Evolutionary conservation across 2,888 invertebrate species (phyloP).

Genomic region (Byasa hedistus): DNA sequence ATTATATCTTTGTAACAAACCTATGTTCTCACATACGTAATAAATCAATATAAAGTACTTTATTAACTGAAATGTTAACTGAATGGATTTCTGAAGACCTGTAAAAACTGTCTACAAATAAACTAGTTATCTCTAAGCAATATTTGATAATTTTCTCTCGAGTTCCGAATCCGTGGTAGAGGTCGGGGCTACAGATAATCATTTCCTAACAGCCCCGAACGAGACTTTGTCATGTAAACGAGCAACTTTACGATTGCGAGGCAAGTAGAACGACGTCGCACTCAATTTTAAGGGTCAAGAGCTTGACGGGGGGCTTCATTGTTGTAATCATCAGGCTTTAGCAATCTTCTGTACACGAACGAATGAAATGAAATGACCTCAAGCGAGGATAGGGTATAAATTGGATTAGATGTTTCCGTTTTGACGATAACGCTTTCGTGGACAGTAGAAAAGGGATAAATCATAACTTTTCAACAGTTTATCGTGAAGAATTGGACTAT

Average conservation of each 20-base stretch:
- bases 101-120: too few relatives aligned
- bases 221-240: conserved; percentile 70
- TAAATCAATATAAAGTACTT: too few relatives aligned
- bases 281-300: conserved; percentile 42
- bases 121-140: too few relatives aligned
- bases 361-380: conserved; percentile 22
- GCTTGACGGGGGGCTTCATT: conserved; percentile 35
- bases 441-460: too few relatives aligned
- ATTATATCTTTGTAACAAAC: too few relatives aligned
- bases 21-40: too few relatives aligned
- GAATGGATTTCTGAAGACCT: too few relatives aligned
- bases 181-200: conserved; percentile 48
- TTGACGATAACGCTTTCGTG: background rate
- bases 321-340: conserved; percentile 39
- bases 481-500: too few relatives aligned
- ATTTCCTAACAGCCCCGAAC: conserved; percentile 51
- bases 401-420: conserved; percentile 11
- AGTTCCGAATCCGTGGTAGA: conserved; percentile 41
- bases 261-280: conserved; percentile 37
- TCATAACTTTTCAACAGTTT: too few relatives aligned
- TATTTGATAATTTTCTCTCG: conserved; percentile 18
- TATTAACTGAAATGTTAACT: too few relatives aligned
- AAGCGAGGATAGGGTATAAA: conserved; percentile 1
- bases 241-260: conserved; percentile 50
- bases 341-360: conserved; percentile 22